Percentiles rank a stretch among this genome's conserved stretches.
These are phyloP conservation scores for Apoderus coryli DNA, from an alignment of 2,888 invertebrate genomes.

Conservation along the genomic window DNA sequence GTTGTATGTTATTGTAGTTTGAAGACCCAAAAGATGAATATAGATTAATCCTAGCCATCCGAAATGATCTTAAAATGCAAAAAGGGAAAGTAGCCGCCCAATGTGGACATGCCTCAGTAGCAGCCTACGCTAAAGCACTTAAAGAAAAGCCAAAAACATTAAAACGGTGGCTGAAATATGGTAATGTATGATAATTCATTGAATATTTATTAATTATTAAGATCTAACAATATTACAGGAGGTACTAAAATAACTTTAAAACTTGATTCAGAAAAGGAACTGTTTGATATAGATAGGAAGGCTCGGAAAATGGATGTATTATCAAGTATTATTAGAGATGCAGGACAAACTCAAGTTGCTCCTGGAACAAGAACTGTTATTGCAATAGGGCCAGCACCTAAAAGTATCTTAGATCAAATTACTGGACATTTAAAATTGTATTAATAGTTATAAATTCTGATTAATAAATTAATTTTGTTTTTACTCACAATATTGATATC, in stretches of 20 bases:
- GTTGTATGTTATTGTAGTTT: conserved; percentile 20
- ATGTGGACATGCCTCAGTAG: conserved; percentile 88
- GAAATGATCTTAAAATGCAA: conserved; percentile 86
- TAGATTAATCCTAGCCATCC: conserved; percentile 74
- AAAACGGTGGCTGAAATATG: conserved; percentile 37
- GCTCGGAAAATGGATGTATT: conserved; percentile 58
- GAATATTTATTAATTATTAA: conserved; percentile 3
- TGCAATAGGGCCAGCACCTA: conserved; percentile 84
- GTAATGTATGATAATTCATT: conserved; percentile 14
- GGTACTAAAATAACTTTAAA: conserved; percentile 82
- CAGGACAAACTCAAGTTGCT: conserved; percentile 86
- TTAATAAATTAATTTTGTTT: too few species aligned
- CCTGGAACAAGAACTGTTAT: conserved; percentile 80
- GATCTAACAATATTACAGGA: conserved; percentile 31
- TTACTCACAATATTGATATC: too few species aligned
- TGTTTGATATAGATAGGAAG: conserved; percentile 50
- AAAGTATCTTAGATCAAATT: conserved; percentile 58
- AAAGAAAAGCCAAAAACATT: conserved; percentile 45
- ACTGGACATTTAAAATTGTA: conserved; percentile 80
- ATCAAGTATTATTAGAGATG: conserved; percentile 69
- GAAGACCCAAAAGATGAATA: conserved; percentile 39
- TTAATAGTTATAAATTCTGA: too few species aligned
- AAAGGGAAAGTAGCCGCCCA: conserved; percentile 92
- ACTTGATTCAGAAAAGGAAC: conserved; percentile 59
- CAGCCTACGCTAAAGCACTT: conserved; percentile 60